Evolutionary conservation across 2,888 invertebrate genomes (phyloP).

Genomic region (Dendrolimus pini): DNA sequence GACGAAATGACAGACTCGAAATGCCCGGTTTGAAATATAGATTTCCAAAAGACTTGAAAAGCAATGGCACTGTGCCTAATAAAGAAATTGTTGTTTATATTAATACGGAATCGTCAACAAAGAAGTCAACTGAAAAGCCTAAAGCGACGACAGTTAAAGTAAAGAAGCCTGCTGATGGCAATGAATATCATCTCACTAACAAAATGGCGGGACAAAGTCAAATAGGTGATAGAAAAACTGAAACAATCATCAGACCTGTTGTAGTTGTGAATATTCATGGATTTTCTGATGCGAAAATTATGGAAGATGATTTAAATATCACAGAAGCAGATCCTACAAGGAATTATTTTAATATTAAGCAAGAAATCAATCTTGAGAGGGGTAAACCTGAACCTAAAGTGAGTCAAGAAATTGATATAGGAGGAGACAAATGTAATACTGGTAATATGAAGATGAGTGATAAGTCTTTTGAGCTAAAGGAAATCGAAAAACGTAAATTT

Average conservation of each 20-base stretch:
- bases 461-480: conserved; percentile 31
- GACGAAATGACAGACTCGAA: conserved; percentile 64
- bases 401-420: not conserved
- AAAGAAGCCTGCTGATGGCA: conserved; percentile 29
- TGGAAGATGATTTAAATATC: conserved; percentile 16
- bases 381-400: conserved; percentile 17
- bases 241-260: conserved; percentile 65
- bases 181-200: conserved; percentile 37
- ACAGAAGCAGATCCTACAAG: conserved; percentile 32
- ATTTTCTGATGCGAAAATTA: conserved; percentile 13
- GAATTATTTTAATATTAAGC: conserved; percentile 64
- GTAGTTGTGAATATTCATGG: conserved; percentile 67
- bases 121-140: conserved; percentile 37
- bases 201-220: conserved; percentile 64
- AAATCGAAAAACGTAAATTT: conserved; percentile 28
- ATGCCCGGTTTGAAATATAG: conserved; percentile 58
- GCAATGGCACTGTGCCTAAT: conserved; percentile 18
- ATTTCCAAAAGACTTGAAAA: conserved; percentile 49
- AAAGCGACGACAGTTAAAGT: conserved; percentile 28
- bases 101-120: conserved; percentile 19
- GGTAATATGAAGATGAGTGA: conserved; percentile 60
- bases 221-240: conserved; percentile 63
- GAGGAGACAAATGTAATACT: not conserved
- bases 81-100: not conserved
- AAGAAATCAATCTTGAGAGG: conserved; percentile 57